Evolutionary conservation across 2,797 vertebrate genomes (phyloP).

Genomic region (Pangasius djambal): DNA sequence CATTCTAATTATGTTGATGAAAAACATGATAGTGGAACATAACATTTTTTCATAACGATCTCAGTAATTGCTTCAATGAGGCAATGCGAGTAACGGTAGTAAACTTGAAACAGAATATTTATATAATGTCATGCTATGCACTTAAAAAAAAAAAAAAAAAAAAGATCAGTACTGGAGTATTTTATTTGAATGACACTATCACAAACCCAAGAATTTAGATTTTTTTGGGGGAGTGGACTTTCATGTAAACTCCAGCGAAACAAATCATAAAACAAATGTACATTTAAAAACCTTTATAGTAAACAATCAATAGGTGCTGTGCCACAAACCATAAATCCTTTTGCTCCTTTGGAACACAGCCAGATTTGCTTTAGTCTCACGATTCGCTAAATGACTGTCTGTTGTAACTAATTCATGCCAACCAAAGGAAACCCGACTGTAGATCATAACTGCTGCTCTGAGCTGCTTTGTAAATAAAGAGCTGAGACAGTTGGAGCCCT

Average conservation of each 20-base stretch:
- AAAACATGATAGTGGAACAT: neutral
- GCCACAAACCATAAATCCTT: neutral
- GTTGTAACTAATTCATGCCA: neutral
- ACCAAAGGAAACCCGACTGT: neutral
- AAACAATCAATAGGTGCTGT: conserved; percentile 12
- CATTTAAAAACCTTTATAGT: neutral
- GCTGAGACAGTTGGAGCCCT: neutral
- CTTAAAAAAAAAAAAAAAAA: neutral
- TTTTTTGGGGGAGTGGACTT: neutral
- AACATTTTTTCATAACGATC: neutral
- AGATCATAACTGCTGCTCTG: neutral
- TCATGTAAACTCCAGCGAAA: neutral
- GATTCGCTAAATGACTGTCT: neutral
- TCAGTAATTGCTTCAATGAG: neutral
- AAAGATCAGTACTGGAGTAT: neutral
- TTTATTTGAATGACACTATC: neutral
- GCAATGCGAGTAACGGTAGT: neutral
- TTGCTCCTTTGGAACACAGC: conserved; percentile 3
- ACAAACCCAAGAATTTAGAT: neutral
- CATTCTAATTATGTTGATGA: neutral
- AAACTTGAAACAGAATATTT: neutral
- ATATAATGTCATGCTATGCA: neutral
- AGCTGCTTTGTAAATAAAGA: conserved; percentile 19
- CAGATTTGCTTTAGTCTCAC: neutral
- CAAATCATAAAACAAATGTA: conserved; percentile 8